Percentiles rank a stretch among this genome's conserved stretches.
Conservation (phyloP, 2,113 vertebrate species). For the Bubalus kerabau region DNA sequence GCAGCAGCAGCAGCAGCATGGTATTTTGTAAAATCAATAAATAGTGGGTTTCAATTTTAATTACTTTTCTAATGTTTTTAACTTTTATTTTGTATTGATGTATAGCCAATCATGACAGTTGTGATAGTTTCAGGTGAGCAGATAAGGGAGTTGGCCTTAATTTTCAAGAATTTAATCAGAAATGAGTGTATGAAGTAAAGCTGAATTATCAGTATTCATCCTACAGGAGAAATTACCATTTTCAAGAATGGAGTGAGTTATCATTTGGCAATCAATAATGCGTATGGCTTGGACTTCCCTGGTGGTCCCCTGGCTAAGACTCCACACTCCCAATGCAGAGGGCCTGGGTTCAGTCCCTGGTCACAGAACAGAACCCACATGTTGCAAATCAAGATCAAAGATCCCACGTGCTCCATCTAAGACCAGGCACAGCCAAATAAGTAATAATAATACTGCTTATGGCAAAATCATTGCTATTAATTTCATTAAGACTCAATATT, state of each 20-base stretch:
- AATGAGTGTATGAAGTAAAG: not conserved
- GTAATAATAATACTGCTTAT: not conserved
- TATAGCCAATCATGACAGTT: not conserved
- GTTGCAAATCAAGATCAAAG: not conserved
- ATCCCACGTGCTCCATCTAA: not conserved
- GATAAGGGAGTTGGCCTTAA: not conserved
- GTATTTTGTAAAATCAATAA: not conserved
- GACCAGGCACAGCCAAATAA: not conserved
- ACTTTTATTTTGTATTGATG: not conserved
- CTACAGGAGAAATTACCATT: not conserved
- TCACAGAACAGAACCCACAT: not conserved
- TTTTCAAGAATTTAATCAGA: not conserved
- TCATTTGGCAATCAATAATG: not conserved
- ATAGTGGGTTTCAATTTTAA: not conserved
- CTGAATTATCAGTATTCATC: not conserved
- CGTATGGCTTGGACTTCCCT: not conserved
- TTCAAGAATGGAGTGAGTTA: not conserved
- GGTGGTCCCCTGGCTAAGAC: not conserved
- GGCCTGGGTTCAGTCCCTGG: not conserved
- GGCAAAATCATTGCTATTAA: not conserved
- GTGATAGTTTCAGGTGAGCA: not conserved
- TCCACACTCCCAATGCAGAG: not conserved
- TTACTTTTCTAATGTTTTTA: not conserved
- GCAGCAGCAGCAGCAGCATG: too few relatives aligned
- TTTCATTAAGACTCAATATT: not conserved